phyloP scores from a whole-genome alignment of 2,888 invertebrate species.

The Himalopsyche anomala region DNA sequence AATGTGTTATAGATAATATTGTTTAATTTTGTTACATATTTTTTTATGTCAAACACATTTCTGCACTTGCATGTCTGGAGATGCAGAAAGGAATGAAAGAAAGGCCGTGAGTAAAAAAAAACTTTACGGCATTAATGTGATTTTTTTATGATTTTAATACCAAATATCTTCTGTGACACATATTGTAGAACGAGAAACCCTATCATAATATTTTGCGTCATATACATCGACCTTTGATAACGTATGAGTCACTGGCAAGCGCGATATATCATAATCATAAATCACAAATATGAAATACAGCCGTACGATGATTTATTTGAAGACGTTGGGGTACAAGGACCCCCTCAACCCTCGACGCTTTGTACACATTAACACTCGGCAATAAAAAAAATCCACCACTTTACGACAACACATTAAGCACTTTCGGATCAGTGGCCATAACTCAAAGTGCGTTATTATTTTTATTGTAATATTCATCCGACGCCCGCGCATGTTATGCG shows the following conservation, averaged over 20 bases:
- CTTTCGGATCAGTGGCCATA: constrained; percentile 52
- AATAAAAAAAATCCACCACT: constrained; percentile 58
- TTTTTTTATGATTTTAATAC: too few relatives aligned
- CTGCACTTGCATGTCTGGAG: too few relatives aligned
- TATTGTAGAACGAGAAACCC: too few relatives aligned
- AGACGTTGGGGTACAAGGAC: constrained; percentile 45
- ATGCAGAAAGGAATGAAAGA: too few relatives aligned
- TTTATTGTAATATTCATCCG: constrained; percentile 52
- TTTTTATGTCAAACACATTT: too few relatives aligned
- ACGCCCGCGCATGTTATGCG: not conserved
- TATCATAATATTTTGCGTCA: not conserved
- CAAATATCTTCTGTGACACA: too few relatives aligned
- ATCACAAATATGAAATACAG: constrained; percentile 50
- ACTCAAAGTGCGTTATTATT: constrained; percentile 50
- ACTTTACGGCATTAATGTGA: too few relatives aligned
- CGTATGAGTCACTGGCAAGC: constrained; percentile 53
- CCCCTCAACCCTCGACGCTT: constrained; percentile 14
- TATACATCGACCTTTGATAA: constrained; percentile 9
- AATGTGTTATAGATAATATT: too few relatives aligned
- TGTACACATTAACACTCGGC: constrained; percentile 57
- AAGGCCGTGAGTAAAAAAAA: too few relatives aligned
- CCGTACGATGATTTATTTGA: constrained; percentile 51
- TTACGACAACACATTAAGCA: constrained; percentile 60
- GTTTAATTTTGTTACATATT: too few relatives aligned
- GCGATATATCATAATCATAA: constrained; percentile 56